Evolutionary conservation across 30 jellyfish, hydroid and myxozoan species (phyloP), one percentile per base, ranked within the genome.

Genomic region (Hydra vulgaris): DNA sequence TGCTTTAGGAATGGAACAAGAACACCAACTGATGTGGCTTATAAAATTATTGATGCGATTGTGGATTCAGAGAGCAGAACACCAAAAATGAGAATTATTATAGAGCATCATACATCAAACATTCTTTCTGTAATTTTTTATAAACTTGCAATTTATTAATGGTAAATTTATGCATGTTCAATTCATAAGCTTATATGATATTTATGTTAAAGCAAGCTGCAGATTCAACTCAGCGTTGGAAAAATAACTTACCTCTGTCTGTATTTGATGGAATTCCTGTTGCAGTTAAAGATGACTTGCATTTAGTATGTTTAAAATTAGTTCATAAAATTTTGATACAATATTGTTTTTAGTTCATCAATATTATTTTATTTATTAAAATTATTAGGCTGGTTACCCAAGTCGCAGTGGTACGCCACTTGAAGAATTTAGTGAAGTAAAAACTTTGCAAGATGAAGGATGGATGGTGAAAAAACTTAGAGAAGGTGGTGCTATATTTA

Each of bases 181-280:
- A 1, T 40, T 68, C 75, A 68, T 68, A 20, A 68, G 16, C 75
- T 68, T 68, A n/a, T 56, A 15, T 56, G n/a, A 56, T 15, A 56
- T 56, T 68, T 68, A 16, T 7, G 85, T 85, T 79, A 0, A 22
- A 94, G 99, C 81, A 80, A 88, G 99, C 99, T 7, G 74, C 76
- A 21, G 94, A 87, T 7, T 94, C 99, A 26, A 88, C 99, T 15
- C 87, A 85, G 17, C 83, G 99, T 67, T 94, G 95, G 95, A 82
- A 88, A 74, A 61, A 73, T 21, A 80, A 72, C 20, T 75, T 77
- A 25, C 97, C 97, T 20, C 77, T 94, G 15, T 94, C 99, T 8
- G 92, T 94, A 0, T 88, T 94, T 74, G 99, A 94, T 85, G 99
- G 99, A 21, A 76, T 94, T 21, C 99, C 97, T 1, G 83, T 94